Conservation (phyloP, 2,797 vertebrate genomes). For the Hippoglossus hippoglossus region DNA sequence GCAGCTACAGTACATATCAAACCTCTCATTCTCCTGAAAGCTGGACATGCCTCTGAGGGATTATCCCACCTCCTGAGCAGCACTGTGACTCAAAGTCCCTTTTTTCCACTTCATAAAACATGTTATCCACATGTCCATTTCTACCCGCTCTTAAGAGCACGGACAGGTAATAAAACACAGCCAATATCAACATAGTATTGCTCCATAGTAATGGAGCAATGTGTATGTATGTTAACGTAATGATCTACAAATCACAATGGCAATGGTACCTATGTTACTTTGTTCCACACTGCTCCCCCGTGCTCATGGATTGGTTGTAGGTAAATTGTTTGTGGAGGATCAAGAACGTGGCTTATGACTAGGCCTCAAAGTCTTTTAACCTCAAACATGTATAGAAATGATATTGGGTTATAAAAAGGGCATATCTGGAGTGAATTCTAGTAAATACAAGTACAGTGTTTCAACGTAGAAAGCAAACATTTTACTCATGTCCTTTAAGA, state of each 20-base stretch:
- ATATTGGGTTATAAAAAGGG: no score
- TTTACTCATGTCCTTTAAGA: no score
- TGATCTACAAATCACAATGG: no score
- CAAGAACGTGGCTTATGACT: no score
- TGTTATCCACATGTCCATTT: slow-evolving; percentile 25
- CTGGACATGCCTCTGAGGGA: slow-evolving; percentile 48
- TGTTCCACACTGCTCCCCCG: background rate
- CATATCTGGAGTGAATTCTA: no score
- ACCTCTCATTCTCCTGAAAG: slow-evolving; percentile 56
- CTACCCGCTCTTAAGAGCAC: background rate
- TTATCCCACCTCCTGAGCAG: slow-evolving; percentile 56
- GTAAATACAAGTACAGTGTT: no score
- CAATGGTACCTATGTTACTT: background rate
- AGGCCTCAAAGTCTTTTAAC: no score
- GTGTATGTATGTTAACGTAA: no score
- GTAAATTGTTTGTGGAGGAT: no score
- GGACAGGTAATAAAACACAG: slow-evolving; percentile 3
- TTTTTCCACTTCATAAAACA: slow-evolving; percentile 43
- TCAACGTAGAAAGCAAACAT: no score
- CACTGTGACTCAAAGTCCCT: slow-evolving; percentile 47
- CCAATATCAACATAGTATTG: background rate
- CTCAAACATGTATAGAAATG: no score
- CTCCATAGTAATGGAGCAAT: background rate
- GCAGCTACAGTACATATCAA: slow-evolving; percentile 37
- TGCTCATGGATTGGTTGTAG: no score